Base-by-base conservation (phyloP, 2,888 invertebrate genomes). In the Leptothorax acervorum region DNA sequence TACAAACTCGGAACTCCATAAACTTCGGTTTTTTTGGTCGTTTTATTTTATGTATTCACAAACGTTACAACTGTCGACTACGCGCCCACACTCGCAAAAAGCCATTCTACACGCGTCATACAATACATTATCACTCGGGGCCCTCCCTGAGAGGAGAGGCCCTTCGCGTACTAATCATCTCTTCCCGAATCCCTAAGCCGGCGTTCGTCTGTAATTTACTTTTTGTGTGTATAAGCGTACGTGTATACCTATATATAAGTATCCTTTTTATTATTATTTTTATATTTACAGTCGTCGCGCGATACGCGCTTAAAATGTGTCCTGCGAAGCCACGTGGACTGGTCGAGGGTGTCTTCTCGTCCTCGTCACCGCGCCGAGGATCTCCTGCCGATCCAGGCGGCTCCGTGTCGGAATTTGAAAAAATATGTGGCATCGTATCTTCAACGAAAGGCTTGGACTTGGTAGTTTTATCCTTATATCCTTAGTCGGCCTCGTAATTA, bases 11-110 rank as follows among this genome's bases (percentile, higher is more conserved):
- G 1, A 62, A 62, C 12, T 42, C 39, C 12, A 6, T 5, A 4
- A 15, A 60, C 4, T 0, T 86, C 70, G 70, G 88, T 92, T 93
- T 92, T 93, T 93, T 91, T 91, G 86, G 88, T 74, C 65, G 81
- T 88, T 91, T 92, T 92, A 92, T 91, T 93, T 92, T 91, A 93
- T 88, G 86, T 93, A 93, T 93, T 94, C 93, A 93, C 93, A 94
- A 94, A 94, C 92, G 89, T 92, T 94, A 94, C 92, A 94, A 92
- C 91, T 92, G 91, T 90, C 92, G 91, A 88, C 88, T 92, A 92
- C 90, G 91, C 93, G 91, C 92, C 92, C 90, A 92, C 88, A 92
- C 88, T 92, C 91, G 82, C 86, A 90, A 45, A 45, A 65, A 90
- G 88, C 90, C 91, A 90, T 68, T 18, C 66, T 48, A 68, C 90